Evolutionary conservation across 2,797 vertebrate genomes (phyloP), one percentile per base, ranked within the genome.

Genomic region (Pseudochaenichthys georgianus): DNA sequence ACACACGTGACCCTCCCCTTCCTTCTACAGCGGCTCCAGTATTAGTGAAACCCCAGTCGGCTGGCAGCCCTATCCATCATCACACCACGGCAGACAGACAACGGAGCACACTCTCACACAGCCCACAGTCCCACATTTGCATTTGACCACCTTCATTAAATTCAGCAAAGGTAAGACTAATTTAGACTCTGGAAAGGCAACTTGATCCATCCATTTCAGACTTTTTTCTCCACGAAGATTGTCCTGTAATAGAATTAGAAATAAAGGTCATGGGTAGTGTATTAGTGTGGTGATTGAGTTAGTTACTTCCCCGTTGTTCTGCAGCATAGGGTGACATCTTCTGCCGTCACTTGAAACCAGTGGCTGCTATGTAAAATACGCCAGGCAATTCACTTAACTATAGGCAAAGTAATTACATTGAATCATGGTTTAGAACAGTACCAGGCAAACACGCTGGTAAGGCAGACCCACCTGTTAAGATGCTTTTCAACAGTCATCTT

Each of bases 51-150:
- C 85, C 79, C 86, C 84, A 70, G 82, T 54, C 69, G 70, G 58
- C 68, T 92, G 91, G 88, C 92, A 93, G 87, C 70, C 80, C 90
- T 59, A 92, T 93, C 91, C 91, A 93, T 92, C 91, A 92, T 89
- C 79, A 41, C 84, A 58, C 83, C 85, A 45, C 78, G 34, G 52
- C 75, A 72, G 78, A 86, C 75, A 88, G 90, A 91, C 89, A 86
- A 78, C 82, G 12, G 73, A 79, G 77, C 81, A 70, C 80, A 80
- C 80, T 77, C 84, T 86, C 87, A 69, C 68, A 13, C 86, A 75
- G 86, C 85, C 76, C 87, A 82, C 86, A 73, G 80, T 77, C 73
- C 78, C 73, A 71, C 87, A 91, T 92, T 87, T 89, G 88, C 92
- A 89, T 92, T 80, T 58, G 80, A 88, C 85, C 91, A 84, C 88